Percentiles rank a stretch among this genome's conserved stretches.
phyloP scores from a whole-genome alignment of 2,797 vertebrate species.

The Muscicapa striata region DNA sequence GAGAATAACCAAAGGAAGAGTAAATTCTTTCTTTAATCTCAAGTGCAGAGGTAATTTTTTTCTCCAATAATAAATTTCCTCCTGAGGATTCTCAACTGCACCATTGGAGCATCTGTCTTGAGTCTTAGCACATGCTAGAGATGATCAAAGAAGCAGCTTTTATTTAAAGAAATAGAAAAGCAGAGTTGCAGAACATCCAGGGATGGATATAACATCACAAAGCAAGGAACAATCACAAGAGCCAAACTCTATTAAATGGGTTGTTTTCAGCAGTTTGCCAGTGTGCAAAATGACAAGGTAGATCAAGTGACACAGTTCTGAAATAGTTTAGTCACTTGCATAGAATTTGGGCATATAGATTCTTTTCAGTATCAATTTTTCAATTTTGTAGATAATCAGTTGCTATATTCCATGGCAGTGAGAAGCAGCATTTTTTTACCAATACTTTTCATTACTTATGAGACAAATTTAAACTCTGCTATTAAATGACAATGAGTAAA shows the following conservation, averaged over 20 bases:
- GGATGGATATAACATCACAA: background rate
- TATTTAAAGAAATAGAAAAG: constrained; percentile 30
- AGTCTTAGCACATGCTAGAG: background rate
- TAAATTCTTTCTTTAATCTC: background rate
- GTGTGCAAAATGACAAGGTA: background rate
- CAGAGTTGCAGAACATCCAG: background rate
- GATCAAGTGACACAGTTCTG: background rate
- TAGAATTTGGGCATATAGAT: background rate
- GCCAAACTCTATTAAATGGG: background rate
- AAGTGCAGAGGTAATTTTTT: background rate
- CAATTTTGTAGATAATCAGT: background rate
- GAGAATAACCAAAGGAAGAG: background rate
- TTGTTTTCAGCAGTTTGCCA: background rate
- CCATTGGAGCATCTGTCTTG: background rate
- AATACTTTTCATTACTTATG: background rate
- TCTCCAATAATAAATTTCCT: background rate
- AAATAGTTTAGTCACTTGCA: background rate
- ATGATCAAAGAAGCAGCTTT: constrained; percentile 34
- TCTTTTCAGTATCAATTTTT: background rate
- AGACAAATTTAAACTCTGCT: background rate
- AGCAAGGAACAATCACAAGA: background rate
- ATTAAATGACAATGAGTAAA: background rate
- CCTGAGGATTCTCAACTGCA: background rate
- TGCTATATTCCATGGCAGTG: background rate
- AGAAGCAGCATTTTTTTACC: background rate